Evolutionary conservation across 1,140 invertebrate genomes (phyloP).

Genomic region (Tetramorium parvispinum): DNA sequence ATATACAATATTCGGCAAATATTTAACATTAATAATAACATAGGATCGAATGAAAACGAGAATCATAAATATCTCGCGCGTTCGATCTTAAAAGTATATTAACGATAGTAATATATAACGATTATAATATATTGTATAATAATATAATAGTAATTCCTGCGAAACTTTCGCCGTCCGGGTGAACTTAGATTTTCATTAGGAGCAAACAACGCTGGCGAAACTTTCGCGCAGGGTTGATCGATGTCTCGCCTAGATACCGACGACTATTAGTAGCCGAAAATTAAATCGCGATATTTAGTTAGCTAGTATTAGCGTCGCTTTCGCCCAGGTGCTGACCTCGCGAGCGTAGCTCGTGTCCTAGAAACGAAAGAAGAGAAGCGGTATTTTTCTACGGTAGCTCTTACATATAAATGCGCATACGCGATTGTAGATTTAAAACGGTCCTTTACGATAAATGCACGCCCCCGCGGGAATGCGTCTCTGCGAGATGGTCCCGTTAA

Average conservation of each 20-base stretch:
- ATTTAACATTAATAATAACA: slow-evolving; percentile 53
- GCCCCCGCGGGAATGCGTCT: not conserved
- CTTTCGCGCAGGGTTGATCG: slow-evolving; percentile 5
- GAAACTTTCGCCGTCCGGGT: slow-evolving; percentile 41
- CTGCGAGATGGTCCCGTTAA: not conserved
- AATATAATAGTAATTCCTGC: not conserved
- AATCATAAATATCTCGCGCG: slow-evolving; percentile 41
- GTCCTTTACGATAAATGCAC: slow-evolving; percentile 24
- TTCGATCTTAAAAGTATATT: slow-evolving; percentile 25
- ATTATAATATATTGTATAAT: slow-evolving; percentile 36
- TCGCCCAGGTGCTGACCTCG: not conserved
- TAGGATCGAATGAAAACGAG: slow-evolving; percentile 18
- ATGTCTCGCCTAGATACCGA: slow-evolving; percentile 7
- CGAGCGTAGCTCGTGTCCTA: not conserved
- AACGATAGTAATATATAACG: slow-evolving; percentile 15
- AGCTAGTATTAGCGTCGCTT: slow-evolving; percentile 27
- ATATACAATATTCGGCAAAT: slow-evolving; percentile 53
- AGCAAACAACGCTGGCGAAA: not conserved
- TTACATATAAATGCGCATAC: slow-evolving; percentile 35
- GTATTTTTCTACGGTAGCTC: slow-evolving; percentile 57
- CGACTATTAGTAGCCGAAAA: slow-evolving; percentile 15
- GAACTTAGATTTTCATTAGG: not conserved
- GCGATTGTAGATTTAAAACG: slow-evolving; percentile 26
- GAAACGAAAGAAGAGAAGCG: slow-evolving; percentile 26
- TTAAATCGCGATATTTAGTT: slow-evolving; percentile 20